Conservation (phyloP, 2,797 vertebrate species). For the Pangasius krempfi region DNA sequence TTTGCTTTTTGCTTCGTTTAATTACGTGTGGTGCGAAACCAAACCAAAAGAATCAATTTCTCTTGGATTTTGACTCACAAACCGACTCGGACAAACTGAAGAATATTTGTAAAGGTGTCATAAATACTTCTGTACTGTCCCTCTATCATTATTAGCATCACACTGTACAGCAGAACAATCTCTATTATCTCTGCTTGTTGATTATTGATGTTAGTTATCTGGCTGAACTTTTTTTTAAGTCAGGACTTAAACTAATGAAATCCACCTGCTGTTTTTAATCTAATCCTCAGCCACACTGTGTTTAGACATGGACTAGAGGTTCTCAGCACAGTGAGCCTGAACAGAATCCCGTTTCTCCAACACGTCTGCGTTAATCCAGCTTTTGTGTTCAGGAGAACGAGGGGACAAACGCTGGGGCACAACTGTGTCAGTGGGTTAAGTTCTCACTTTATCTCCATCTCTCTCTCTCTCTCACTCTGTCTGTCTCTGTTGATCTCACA, state of each 20-base stretch:
- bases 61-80: background rate
- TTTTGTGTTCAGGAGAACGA: conserved; percentile 35
- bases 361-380: conserved; percentile 38
- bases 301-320: conserved; percentile 3
- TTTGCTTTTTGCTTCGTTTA: too few species aligned
- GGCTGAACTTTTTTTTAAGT: too few species aligned
- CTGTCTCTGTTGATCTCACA: background rate
- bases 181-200: too few species aligned
- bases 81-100: too few species aligned
- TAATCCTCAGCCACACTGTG: conserved; percentile 27
- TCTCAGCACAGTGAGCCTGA: background rate
- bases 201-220: too few species aligned
- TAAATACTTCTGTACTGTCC: too few species aligned
- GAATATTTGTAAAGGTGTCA: background rate
- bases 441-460: too few species aligned
- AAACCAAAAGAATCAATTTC: background rate
- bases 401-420: conserved; percentile 64
- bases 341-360: conserved; percentile 34
- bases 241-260: background rate
- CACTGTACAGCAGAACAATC: background rate
- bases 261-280: conserved; percentile 33
- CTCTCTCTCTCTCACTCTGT: background rate
- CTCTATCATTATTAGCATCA: background rate
- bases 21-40: background rate
- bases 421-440: conserved; percentile 68